Evolutionary conservation across 2,888 invertebrate species (phyloP).

Genomic region (Syrphus vitripennis): DNA sequence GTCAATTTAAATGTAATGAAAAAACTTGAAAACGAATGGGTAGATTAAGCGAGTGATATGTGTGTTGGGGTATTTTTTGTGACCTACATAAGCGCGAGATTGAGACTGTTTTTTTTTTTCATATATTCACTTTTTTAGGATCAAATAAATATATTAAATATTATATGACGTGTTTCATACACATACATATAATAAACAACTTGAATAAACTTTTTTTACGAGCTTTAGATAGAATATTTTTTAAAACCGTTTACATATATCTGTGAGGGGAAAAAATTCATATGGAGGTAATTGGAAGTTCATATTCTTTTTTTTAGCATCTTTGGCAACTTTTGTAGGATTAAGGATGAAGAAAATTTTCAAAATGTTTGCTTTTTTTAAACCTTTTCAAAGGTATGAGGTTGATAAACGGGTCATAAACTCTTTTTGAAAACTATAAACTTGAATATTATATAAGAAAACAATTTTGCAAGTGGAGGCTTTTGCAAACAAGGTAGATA

Average conservation of each 20-base stretch:
- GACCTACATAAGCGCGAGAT: slow-evolving; percentile 10
- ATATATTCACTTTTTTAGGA: slow-evolving; percentile 49
- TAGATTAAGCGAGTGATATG: neutral
- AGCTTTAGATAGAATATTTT: neutral
- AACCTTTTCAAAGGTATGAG: neutral
- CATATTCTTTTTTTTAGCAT: neutral
- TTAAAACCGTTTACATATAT: neutral
- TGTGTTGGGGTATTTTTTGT: neutral
- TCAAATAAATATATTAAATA: slow-evolving; percentile 16
- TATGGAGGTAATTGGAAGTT: neutral
- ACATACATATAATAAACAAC: slow-evolving; percentile 37
- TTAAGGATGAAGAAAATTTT: too few species aligned
- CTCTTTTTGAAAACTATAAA: neutral
- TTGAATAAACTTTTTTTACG: slow-evolving; percentile 12
- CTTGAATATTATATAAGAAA: too few species aligned
- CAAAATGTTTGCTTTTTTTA: neutral
- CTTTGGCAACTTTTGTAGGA: neutral
- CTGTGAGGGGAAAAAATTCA: neutral
- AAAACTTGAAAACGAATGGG: slow-evolving; percentile 29
- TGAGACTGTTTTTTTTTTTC: slow-evolving; percentile 30
- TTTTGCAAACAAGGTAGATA: too few species aligned
- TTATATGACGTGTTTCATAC: slow-evolving; percentile 31
- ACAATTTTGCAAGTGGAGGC: too few species aligned
- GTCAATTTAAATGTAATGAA: slow-evolving; percentile 59
- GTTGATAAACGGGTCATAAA: neutral